Evolutionary conservation across 2,113 vertebrate species (phyloP).

Genomic region (Petromus typicus): DNA sequence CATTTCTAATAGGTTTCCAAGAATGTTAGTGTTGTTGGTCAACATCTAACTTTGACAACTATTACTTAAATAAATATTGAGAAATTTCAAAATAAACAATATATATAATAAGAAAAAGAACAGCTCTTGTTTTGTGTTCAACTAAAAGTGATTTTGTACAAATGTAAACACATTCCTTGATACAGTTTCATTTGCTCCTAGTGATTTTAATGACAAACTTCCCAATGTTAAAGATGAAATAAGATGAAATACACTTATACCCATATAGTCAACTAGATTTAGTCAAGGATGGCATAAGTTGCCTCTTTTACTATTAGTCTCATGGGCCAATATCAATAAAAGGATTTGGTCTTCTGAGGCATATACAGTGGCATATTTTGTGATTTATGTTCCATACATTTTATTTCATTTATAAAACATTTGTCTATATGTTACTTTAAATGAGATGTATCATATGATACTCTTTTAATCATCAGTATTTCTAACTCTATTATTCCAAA

Average conservation of each 20-base stretch:
- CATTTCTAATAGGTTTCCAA: not conserved
- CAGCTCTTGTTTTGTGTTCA: not conserved
- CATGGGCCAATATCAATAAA: not conserved
- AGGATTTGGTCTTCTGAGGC: not conserved
- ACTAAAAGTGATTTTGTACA: not conserved
- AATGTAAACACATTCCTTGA: not conserved
- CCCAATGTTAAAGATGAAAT: not conserved
- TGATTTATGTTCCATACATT: not conserved
- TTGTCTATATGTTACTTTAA: not conserved
- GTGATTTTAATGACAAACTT: not conserved
- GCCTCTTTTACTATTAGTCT: not conserved
- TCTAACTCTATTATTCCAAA: not conserved
- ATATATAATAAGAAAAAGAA: not conserved
- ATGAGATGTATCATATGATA: not conserved
- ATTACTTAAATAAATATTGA: not conserved
- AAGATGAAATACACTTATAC: slow-evolving; percentile 7
- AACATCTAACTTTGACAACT: not conserved
- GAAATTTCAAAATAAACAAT: not conserved
- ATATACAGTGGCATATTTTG: not conserved
- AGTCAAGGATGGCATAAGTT: not conserved
- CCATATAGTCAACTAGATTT: not conserved
- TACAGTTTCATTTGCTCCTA: not conserved
- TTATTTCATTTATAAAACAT: not conserved
- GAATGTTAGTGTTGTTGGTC: not conserved
- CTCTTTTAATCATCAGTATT: not conserved